Evolutionary conservation across 1,140 invertebrate genomes (phyloP), one percentile per base, ranked within the genome.

Genomic region (Conopomorpha cramerella): DNA sequence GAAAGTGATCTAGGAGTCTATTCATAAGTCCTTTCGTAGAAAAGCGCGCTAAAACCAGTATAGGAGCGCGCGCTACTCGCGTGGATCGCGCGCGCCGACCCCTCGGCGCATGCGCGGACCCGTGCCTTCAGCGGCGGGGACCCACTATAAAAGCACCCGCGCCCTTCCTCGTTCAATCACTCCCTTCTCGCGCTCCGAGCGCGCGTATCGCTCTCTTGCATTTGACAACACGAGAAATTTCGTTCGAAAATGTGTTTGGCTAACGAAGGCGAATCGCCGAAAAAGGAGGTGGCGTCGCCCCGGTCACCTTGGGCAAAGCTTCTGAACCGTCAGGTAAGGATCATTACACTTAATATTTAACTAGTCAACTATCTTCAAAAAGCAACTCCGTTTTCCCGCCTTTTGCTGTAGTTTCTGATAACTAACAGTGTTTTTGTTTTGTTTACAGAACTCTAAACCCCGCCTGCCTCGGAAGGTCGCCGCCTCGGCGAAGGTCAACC

Each of bases 401-500:
- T n/a, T n/a, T n/a, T n/a, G n/a, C n/a, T n/a, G n/a, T n/a, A n/a
- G n/a, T n/a, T 26, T 15, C 14, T 25, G 19, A 27, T 36, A 16
- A 39, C 31, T 52, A 36, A 48, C 29, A 14, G 42, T 3, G 41
- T 37, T 31, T 55, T 55, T 50, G 47, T 35, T 32, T 49, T 57
- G 28, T 45, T 74, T 68, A 38, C 59, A 82, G 79, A 61, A 62
- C 51, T 60, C 71, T 25, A 81, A 78, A 46, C 74, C 74, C 15
- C 68, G 65, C 42, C 61, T 83, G 12, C 73, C 79, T 2, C 58
- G 79, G 30, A 76, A 73, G 35, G 68, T 82, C 45, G 59, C 71
- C 19, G 59, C 58, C 35, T 76, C 74, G 13, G 68, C 79, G 38
- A 77, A 73, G 38, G 70, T 83, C 48, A 82, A 83, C 50, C 63